Percentiles rank a stretch among this genome's conserved stretches.
phyloP scores from a whole-genome alignment of 1,140 invertebrate species.

The Papilio polytes region DNA sequence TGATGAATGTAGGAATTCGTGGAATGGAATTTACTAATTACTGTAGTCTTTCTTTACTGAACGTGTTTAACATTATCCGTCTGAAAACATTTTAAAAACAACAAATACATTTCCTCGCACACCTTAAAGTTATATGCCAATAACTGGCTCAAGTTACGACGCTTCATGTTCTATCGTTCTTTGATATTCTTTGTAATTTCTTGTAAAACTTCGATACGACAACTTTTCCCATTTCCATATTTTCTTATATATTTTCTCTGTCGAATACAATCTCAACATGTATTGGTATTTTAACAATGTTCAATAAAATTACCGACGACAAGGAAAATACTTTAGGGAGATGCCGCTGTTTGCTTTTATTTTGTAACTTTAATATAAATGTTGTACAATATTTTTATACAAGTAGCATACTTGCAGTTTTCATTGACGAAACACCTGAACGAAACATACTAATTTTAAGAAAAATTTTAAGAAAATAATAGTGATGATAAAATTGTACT shows the following conservation, averaged over 20 bases:
- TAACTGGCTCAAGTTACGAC: slow-evolving; percentile 19
- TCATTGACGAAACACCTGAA: no score
- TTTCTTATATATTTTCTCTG: slow-evolving; percentile 12
- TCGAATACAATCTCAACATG: slow-evolving; percentile 11
- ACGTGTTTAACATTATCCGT: neutral
- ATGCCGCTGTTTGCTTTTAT: neutral
- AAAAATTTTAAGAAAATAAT: no score
- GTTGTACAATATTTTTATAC: neutral
- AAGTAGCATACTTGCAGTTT: no score
- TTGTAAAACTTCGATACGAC: slow-evolving; percentile 17
- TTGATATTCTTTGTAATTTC: slow-evolving; percentile 24
- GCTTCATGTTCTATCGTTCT: slow-evolving; percentile 11
- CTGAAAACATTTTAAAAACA: neutral
- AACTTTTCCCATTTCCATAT: slow-evolving; percentile 10
- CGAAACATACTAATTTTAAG: no score
- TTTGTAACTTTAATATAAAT: neutral
- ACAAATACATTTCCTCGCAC: neutral
- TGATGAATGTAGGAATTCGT: neutral
- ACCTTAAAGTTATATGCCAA: slow-evolving; percentile 5
- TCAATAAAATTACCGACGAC: neutral
- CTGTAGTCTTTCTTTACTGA: neutral
- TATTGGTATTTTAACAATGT: slow-evolving; percentile 7
- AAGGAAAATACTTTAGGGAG: neutral
- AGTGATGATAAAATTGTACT: no score
- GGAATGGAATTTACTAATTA: neutral